Evolutionary conservation across 2,888 invertebrate species (phyloP).

Genomic region (Caenorhabditis sp.): DNA sequence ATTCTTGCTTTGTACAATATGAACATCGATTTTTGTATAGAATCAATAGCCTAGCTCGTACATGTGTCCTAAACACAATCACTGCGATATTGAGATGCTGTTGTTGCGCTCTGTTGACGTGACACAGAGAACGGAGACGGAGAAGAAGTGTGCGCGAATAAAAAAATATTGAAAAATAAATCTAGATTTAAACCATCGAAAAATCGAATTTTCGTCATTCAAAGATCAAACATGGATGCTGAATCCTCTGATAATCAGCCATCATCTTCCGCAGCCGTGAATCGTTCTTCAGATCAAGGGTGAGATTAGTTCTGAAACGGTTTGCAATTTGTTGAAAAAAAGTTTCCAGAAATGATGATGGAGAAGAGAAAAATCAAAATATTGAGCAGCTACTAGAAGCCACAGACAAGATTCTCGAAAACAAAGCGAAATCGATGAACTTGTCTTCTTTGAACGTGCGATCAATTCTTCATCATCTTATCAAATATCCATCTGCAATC

Average conservation of each 20-base stretch:
- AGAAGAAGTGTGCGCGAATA: constrained; percentile 3
- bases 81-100: too few species aligned
- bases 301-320: neutral
- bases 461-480: constrained; percentile 61
- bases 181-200: neutral
- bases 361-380: constrained; percentile 28
- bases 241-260: constrained; percentile 3
- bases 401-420: constrained; percentile 48
- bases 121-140: neutral
- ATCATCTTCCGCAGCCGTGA: constrained; percentile 24
- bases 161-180: too few species aligned
- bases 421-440: constrained; percentile 63
- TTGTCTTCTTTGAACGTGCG: constrained; percentile 57
- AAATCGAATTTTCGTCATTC: neutral
- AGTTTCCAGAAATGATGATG: constrained; percentile 5
- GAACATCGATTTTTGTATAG: too few species aligned
- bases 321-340: neutral
- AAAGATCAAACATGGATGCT: neutral
- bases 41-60: too few species aligned
- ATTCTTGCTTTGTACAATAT: too few species aligned
- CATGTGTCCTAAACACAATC: too few species aligned
- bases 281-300: neutral
- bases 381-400: constrained; percentile 24
- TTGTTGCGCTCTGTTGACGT: neutral
- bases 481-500: constrained; percentile 55